Conservation (phyloP, 2,797 vertebrate species). For the Pelobates cultripes region DNA sequence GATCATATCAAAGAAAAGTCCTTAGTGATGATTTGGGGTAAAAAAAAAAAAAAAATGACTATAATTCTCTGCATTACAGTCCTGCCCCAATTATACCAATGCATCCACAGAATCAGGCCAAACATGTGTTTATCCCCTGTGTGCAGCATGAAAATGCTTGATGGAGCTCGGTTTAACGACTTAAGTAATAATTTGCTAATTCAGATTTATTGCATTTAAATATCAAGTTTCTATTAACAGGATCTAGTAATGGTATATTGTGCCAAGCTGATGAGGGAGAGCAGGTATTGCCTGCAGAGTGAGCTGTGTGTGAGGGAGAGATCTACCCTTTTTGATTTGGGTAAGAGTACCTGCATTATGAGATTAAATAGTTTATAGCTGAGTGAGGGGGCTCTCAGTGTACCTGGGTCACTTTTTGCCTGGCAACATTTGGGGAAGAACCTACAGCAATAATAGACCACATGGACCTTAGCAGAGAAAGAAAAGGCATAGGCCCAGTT, state of each 20-base stretch:
- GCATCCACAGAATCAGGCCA: conserved; percentile 48
- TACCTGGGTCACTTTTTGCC: not conserved
- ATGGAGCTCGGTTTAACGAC: conserved; percentile 29
- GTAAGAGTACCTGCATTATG: conserved; percentile 46
- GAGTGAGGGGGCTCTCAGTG: not conserved
- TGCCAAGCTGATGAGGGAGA: conserved; percentile 59
- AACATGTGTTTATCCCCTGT: conserved; percentile 49
- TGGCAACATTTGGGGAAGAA: not conserved
- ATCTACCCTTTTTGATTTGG: conserved; percentile 57
- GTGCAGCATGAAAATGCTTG: conserved; percentile 28
- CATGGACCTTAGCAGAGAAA: no score
- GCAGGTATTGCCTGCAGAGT: conserved; percentile 57
- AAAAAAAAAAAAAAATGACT: conserved; percentile 8
- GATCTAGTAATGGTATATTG: conserved; percentile 52
- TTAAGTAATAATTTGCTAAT: conserved; percentile 63
- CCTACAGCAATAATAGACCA: no score
- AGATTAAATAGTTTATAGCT: conserved; percentile 58
- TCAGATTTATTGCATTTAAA: conserved; percentile 64
- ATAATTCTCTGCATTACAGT: conserved; percentile 22
- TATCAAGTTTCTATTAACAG: conserved; percentile 58
- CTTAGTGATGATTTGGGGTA: not conserved
- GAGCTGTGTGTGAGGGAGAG: conserved; percentile 48
- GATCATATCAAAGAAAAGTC: not conserved
- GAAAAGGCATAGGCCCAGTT: no score
- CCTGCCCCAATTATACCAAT: conserved; percentile 25